Conservation (phyloP, 2,888 invertebrate genomes). For the Laothoe populi region DNA sequence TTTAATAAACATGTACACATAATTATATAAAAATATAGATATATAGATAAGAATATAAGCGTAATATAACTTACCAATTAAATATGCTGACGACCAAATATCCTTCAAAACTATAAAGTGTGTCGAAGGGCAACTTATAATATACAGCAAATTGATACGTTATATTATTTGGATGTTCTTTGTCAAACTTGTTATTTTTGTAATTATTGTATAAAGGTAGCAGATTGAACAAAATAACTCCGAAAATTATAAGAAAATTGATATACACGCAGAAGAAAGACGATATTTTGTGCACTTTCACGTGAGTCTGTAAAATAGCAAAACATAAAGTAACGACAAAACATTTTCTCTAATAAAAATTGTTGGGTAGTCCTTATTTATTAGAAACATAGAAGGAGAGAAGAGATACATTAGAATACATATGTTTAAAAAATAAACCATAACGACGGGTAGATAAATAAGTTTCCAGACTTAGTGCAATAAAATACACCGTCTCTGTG, state of each 20-base stretch:
- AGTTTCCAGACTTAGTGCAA: too few species aligned
- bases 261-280: slow-evolving; percentile 17
- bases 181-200: slow-evolving; percentile 6
- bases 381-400: too few species aligned
- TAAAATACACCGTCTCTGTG: too few species aligned
- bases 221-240: background rate
- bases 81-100: slow-evolving; percentile 8
- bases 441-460: too few species aligned
- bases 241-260: background rate
- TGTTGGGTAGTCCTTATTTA: too few species aligned
- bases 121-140: slow-evolving; percentile 21
- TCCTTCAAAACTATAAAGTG: slow-evolving; percentile 1
- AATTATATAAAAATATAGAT: too few species aligned
- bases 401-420: too few species aligned
- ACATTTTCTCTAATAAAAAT: too few species aligned
- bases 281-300: slow-evolving; percentile 24
- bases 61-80: slow-evolving; percentile 28
- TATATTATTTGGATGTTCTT: slow-evolving; percentile 14
- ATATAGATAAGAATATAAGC: too few species aligned
- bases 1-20: too few species aligned
- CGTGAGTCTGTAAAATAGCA: slow-evolving; percentile 24
- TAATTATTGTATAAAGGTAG: slow-evolving; percentile 23
- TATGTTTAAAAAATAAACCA: too few species aligned
- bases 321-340: too few species aligned
- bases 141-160: slow-evolving; percentile 17